A percentile compares a stretch with the other conserved stretches of the same genome.
These are phyloP conservation scores for Lordiphosa mommai DNA, from an alignment of 1,140 invertebrate genomes.

Conservation along the genomic window DNA sequence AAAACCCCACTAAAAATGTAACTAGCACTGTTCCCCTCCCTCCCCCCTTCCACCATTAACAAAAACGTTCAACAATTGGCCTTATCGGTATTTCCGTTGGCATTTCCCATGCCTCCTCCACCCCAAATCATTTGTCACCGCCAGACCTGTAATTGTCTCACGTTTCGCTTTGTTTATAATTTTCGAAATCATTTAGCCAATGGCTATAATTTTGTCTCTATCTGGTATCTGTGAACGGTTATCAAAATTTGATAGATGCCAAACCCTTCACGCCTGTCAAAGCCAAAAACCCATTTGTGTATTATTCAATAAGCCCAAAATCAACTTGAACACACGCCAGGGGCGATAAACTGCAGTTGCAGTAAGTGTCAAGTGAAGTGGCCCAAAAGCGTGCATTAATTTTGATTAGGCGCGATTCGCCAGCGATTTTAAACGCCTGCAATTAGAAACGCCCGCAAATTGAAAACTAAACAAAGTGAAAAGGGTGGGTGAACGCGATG, in stretches of 20 bases:
- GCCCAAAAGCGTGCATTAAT: neutral
- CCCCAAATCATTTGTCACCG: no score
- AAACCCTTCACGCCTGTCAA: constrained; percentile 37
- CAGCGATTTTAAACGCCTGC: constrained; percentile 54
- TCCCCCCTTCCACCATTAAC: no score
- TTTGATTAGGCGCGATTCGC: constrained; percentile 49
- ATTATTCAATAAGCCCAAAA: constrained; percentile 13
- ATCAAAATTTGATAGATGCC: constrained; percentile 21
- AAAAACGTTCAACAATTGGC: no score
- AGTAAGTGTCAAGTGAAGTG: constrained; percentile 31
- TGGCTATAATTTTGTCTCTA: constrained; percentile 1
- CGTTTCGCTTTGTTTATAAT: no score
- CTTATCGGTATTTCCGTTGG: no score
- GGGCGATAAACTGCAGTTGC: constrained; percentile 60
- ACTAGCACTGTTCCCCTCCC: no score
- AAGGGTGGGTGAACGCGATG: neutral
- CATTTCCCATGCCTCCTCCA: no score
- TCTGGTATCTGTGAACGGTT: constrained; percentile 9
- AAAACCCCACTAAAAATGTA: no score
- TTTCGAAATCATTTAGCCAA: neutral
- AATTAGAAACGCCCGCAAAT: constrained; percentile 64
- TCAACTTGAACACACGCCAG: constrained; percentile 41
- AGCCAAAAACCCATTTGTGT: constrained; percentile 23
- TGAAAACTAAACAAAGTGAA: constrained; percentile 36
- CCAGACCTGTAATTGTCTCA: no score